phyloP scores from a whole-genome alignment of 2,797 vertebrate genomes.

The Hypotaenidia philippensis region DNA sequence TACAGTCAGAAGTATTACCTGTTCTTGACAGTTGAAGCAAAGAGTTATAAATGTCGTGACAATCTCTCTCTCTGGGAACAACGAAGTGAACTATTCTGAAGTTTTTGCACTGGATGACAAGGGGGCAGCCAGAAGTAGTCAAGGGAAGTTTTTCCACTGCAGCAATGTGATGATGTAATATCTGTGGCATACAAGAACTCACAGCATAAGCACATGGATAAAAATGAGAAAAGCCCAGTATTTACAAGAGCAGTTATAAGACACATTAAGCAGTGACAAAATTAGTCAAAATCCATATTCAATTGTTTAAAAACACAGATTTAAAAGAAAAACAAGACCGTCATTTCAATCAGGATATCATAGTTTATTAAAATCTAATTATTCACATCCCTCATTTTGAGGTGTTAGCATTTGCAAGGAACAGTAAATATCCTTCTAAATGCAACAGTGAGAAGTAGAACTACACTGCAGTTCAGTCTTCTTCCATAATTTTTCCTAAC shows the following conservation, averaged over 20 bases:
- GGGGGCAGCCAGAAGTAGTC: slow-evolving; percentile 94
- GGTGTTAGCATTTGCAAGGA: not conserved
- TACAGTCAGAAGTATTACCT: slow-evolving; percentile 78
- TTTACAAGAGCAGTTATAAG: not conserved
- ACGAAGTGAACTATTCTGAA: slow-evolving; percentile 95
- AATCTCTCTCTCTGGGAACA: slow-evolving; percentile 93
- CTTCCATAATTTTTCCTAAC: not conserved
- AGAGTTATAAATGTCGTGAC: slow-evolving; percentile 97
- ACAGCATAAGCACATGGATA: not conserved
- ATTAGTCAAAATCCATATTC: too few species aligned
- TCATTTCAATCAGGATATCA: not conserved
- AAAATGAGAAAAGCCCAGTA: not conserved
- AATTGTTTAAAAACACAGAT: not conserved
- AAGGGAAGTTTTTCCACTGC: slow-evolving; percentile 94
- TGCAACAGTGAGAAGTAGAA: not conserved
- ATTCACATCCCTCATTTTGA: not conserved
- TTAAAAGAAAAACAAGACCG: not conserved
- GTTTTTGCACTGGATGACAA: slow-evolving; percentile 96
- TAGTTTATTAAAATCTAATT: not conserved
- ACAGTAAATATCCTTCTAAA: not conserved
- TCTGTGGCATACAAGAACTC: slow-evolving; percentile 78
- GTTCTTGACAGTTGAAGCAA: slow-evolving; percentile 91
- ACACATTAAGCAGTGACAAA: not conserved
- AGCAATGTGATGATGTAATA: slow-evolving; percentile 96
- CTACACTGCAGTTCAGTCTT: not conserved